These are phyloP conservation scores for Opisthocomus hoazin DNA, from an alignment of 2,113 vertebrate genomes.

Conservation along the genomic window DNA sequence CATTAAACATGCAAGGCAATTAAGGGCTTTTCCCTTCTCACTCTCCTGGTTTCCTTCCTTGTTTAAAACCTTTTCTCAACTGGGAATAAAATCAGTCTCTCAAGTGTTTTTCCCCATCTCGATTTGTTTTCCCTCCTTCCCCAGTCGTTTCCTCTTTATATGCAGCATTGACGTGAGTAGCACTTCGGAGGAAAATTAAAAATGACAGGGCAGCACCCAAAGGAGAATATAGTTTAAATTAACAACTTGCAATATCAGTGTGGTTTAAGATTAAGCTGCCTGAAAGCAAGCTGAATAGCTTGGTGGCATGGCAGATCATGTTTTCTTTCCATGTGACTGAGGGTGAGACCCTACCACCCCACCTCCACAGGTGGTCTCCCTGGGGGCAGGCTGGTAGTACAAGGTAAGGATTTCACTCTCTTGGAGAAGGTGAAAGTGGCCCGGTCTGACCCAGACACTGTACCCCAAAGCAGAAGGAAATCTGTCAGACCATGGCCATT, in stretches of 20 bases:
- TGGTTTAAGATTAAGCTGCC: not conserved
- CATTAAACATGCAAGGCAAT: not conserved
- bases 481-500: fast-evolving
- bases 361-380: not conserved
- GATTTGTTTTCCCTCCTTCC: not conserved
- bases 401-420: not conserved
- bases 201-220: slow-evolving; percentile 13
- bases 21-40: slow-evolving; percentile 13
- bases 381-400: not conserved
- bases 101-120: not conserved
- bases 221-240: slow-evolving; percentile 42
- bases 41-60: not conserved
- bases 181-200: slow-evolving; percentile 9
- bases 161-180: not conserved
- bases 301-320: not conserved
- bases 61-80: not conserved
- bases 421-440: not conserved
- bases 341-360: not conserved
- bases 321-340: not conserved
- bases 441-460: not conserved
- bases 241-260: not conserved
- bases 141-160: not conserved
- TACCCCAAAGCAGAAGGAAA: not conserved
- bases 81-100: slow-evolving; percentile 32
- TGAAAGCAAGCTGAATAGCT: not conserved